phyloP scores from a whole-genome alignment of 2,797 vertebrate species.

The Alosa sapidissima region DNA sequence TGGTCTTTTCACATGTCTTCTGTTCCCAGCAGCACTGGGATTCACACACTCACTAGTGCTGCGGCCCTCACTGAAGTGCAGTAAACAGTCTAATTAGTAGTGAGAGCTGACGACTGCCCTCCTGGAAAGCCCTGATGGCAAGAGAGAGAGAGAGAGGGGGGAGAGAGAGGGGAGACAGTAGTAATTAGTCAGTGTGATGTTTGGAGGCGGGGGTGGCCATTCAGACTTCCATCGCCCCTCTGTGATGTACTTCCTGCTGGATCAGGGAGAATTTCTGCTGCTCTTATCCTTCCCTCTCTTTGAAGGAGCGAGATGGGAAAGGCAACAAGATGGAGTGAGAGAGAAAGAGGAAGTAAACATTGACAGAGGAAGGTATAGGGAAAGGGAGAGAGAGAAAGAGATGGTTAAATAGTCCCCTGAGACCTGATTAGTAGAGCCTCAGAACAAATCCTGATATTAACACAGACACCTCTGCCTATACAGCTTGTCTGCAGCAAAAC shows the following conservation, averaged over 20 bases:
- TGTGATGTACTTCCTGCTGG: not conserved
- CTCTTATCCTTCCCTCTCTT: not conserved
- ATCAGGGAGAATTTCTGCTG: not conserved
- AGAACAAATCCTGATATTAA: constrained; percentile 39
- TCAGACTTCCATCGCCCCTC: not conserved
- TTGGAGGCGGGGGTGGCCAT: not conserved
- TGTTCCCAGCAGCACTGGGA: not conserved
- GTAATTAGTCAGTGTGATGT: constrained; percentile 6
- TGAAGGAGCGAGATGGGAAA: not conserved
- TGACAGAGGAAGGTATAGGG: not conserved
- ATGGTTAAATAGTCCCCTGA: constrained; percentile 38
- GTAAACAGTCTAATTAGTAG: constrained; percentile 12
- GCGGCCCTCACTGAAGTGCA: not conserved
- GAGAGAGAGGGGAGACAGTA: not conserved
- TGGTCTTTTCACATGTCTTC: not conserved
- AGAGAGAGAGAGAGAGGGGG: not conserved
- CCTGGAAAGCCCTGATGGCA: not conserved
- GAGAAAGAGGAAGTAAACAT: not conserved
- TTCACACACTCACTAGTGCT: not conserved
- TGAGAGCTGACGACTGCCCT: not conserved
- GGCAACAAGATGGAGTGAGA: not conserved
- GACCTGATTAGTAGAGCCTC: constrained; percentile 43
- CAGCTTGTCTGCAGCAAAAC: constrained; percentile 10
- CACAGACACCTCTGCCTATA: constrained; percentile 35
- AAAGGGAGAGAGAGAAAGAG: constrained; percentile 23